These are phyloP conservation scores for Ptychodera flava DNA, from an alignment of 35 echinoderm and acorn worm species.

Conservation along the genomic window DNA sequence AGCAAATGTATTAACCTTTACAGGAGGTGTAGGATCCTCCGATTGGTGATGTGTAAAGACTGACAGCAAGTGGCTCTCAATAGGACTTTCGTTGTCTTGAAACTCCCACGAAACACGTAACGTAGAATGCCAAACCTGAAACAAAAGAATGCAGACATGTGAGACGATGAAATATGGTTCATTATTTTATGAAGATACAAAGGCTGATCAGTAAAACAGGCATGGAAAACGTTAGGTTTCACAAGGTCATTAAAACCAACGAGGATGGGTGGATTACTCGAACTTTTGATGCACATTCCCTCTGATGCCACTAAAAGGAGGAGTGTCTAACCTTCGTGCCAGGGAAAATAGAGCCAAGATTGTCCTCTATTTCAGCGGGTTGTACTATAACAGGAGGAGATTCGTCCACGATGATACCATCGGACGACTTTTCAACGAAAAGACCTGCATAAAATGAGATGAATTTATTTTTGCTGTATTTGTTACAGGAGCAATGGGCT, in stretches of 20 bases:
- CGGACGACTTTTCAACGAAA: slow-evolving; percentile 13
- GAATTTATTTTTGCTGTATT: too few species aligned
- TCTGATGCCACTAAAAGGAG: too few species aligned
- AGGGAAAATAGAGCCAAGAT: neutral
- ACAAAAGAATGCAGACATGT: neutral
- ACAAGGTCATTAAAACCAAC: too few species aligned
- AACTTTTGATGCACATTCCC: too few species aligned
- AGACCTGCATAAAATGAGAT: too few species aligned
- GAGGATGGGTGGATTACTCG: too few species aligned
- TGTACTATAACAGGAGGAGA: slow-evolving; percentile 11
- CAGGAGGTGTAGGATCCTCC: slow-evolving; percentile 14
- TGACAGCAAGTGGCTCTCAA: slow-evolving; percentile 21
- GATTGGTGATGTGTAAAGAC: slow-evolving; percentile 27
- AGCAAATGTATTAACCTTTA: slow-evolving; percentile 12
- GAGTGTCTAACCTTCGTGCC: slow-evolving; percentile 14
- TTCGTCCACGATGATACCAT: slow-evolving; percentile 24
- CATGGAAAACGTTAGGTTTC: too few species aligned
- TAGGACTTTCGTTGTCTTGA: slow-evolving; percentile 28
- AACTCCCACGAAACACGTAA: slow-evolving; percentile 30
- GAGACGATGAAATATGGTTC: too few species aligned
- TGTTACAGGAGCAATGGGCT: too few species aligned
- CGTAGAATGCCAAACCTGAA: slow-evolving; percentile 12
- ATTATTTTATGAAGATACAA: too few species aligned
- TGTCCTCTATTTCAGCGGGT: neutral
- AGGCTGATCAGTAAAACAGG: too few species aligned